phyloP scores from a whole-genome alignment of 2,888 invertebrate species.

The Ennomos fuscantarius region DNA sequence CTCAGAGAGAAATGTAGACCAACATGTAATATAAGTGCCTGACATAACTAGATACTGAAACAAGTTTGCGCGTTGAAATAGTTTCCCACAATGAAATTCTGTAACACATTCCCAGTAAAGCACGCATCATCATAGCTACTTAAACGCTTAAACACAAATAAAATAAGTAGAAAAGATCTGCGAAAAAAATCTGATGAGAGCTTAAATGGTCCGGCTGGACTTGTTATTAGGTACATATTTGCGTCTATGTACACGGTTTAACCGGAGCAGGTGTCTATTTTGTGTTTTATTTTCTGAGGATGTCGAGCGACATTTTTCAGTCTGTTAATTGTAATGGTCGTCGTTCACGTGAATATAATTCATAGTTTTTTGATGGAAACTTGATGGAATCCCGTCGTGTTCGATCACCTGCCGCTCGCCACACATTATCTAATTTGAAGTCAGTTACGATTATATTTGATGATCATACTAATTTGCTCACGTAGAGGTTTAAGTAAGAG shows the following conservation, averaged over 20 bases:
- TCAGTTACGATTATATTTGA: conserved; percentile 40
- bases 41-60: conserved; percentile 27
- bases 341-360: conserved; percentile 63
- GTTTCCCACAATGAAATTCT: conserved; percentile 30
- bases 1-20: conserved; percentile 39
- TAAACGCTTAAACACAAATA: conserved; percentile 35
- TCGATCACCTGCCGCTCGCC: conserved; percentile 60
- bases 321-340: conserved; percentile 68
- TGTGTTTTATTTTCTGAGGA: conserved; percentile 67
- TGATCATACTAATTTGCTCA: neutral
- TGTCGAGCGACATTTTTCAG: conserved; percentile 76
- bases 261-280: conserved; percentile 63
- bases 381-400: conserved; percentile 63
- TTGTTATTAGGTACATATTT: conserved; percentile 48
- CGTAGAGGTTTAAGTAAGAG: no score
- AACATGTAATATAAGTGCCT: conserved; percentile 15
- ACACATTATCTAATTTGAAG: conserved; percentile 49
- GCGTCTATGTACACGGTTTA: conserved; percentile 47
- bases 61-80: conserved; percentile 26
- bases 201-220: conserved; percentile 45
- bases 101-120: conserved; percentile 28
- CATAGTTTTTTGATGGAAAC: conserved; percentile 69
- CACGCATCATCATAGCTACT: conserved; percentile 26
- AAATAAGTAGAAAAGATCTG: conserved; percentile 35
- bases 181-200: conserved; percentile 45